Base-by-base conservation (phyloP, 2,888 invertebrate species). In the Catocala nupta region DNA sequence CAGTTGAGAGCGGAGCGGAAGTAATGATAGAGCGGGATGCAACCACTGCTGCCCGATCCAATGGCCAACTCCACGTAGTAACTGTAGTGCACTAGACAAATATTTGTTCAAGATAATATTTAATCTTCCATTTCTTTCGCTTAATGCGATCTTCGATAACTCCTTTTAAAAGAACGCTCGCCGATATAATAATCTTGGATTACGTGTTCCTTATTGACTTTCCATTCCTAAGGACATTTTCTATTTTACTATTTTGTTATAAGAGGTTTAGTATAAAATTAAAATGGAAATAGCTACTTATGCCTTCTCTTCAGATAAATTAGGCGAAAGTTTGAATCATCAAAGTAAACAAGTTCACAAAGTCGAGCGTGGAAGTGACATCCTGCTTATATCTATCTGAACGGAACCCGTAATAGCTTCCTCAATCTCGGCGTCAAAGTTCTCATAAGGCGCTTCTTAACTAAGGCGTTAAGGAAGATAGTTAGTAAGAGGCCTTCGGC, bases 1-100 rank as follows among this genome's bases (percentile, higher is more conserved):
- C 95, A 95, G 95, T 95, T 95, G 95, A 94, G 92, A 94, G 92
- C 90, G 90, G 91, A 90, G 91, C 91, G 93, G 91, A 92, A 93
- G 90, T 89, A 91, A 91, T 90, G 93, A 93, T 91, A 93, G 93
- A 94, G 89, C 88, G 88, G 89, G 93, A 93, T 93, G 93, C 93
- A 92, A 92, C 91, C 88, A 92, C 90, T 90, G 90, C 87, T 90
- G 90, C 87, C 92, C 91, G 90, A 90, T 85, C 85, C 86, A 83
- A 85, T 90, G 90, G 86, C 90, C 89, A 88, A 89, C 90, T 88
- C 87, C 76, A 85, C 85, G 81, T 86, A 86, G 84, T 83, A 88
- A 89, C 88, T 89, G 83, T 88, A 89, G 84, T 93, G 92, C 91
- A 93, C 89, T 89, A 89, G 82, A 90, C 90, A 91, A 92, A 91